These are phyloP conservation scores for Eupithecia centaureata DNA, from an alignment of 2,888 invertebrate species.

Conservation along the genomic window DNA sequence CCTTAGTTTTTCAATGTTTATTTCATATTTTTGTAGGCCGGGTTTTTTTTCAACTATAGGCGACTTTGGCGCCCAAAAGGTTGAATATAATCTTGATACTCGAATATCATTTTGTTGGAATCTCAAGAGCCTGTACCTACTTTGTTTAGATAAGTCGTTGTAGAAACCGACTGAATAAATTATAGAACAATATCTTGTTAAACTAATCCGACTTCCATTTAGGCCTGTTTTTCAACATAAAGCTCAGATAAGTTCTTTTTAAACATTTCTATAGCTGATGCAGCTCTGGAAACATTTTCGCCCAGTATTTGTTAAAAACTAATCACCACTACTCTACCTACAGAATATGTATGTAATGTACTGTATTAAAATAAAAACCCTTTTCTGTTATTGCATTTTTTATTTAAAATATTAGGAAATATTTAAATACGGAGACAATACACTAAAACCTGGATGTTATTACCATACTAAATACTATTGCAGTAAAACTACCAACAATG, in stretches of 20 bases:
- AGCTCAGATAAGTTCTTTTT: background rate
- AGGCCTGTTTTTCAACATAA: background rate
- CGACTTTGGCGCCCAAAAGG: no score
- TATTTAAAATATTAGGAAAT: conserved; percentile 3
- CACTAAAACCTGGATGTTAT: background rate
- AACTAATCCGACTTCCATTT: background rate
- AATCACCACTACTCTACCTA: background rate
- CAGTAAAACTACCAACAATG: background rate
- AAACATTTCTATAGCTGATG: background rate
- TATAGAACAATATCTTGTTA: background rate
- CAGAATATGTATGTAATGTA: background rate
- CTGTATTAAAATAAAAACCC: background rate
- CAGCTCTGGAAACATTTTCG: background rate
- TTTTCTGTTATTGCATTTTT: background rate
- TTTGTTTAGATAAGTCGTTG: background rate
- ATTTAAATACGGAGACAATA: background rate
- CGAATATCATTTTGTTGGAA: no score
- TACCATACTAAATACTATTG: background rate
- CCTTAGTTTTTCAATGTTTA: no score
- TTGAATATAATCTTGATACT: no score
- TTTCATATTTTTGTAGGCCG: no score
- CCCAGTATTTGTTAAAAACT: background rate
- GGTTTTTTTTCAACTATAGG: no score
- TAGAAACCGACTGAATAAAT: background rate
- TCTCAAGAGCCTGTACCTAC: background rate